These are phyloP conservation scores for Alfaro cultratus DNA, from an alignment of 2,797 vertebrate genomes.

Conservation along the genomic window DNA sequence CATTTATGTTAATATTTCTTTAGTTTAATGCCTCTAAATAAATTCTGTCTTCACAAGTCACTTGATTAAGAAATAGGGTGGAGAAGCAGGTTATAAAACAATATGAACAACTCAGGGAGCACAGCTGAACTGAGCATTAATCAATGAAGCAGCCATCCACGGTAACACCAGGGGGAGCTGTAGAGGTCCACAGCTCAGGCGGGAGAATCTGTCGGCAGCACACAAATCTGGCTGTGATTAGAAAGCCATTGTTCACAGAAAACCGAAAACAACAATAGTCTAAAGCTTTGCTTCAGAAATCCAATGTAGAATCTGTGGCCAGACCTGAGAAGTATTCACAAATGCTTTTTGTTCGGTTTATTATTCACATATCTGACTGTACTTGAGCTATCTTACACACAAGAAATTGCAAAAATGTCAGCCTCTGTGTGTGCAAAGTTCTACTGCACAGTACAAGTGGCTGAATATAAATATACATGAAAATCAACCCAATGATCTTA, in stretches of 20 bases:
- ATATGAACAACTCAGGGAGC: background rate
- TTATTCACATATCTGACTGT: background rate
- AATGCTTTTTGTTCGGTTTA: background rate
- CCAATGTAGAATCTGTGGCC: background rate
- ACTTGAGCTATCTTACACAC: background rate
- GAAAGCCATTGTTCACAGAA: background rate
- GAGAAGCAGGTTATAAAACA: background rate
- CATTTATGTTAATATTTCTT: background rate
- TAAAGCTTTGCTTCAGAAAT: background rate
- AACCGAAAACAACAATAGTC: background rate
- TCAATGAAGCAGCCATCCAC: background rate
- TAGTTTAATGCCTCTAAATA: background rate
- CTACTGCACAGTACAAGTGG: background rate
- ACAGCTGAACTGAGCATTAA: background rate
- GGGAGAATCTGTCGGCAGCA: background rate
- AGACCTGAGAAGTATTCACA: background rate
- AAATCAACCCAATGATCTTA: background rate
- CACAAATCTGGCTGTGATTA: background rate
- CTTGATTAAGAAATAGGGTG: background rate
- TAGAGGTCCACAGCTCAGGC: background rate
- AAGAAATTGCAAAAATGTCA: background rate
- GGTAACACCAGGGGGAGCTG: background rate
- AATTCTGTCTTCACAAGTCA: background rate
- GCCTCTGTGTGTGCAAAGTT: background rate
- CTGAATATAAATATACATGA: background rate